Evolutionary conservation across 2,888 invertebrate species (phyloP).

Genomic region (Pimpla rufipes): DNA sequence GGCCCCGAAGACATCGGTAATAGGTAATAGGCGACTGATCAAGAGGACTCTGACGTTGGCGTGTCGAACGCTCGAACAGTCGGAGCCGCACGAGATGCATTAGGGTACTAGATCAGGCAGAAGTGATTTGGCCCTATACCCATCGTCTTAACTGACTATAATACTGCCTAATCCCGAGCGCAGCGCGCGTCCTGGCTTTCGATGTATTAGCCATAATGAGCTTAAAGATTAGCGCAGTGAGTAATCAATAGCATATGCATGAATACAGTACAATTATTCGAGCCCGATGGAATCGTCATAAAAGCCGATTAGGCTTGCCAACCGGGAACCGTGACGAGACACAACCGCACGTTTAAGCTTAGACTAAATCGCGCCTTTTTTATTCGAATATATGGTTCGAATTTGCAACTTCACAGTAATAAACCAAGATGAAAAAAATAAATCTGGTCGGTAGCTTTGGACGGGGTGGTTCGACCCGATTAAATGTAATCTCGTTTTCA

Average conservation of each 20-base stretch:
- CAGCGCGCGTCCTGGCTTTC: background rate
- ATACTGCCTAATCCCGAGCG: background rate
- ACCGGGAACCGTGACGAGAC: no score
- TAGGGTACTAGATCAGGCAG: background rate
- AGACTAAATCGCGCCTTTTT: no score
- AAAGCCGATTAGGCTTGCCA: no score
- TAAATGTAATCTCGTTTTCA: no score
- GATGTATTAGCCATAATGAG: background rate
- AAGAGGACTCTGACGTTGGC: background rate
- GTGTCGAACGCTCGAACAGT: background rate
- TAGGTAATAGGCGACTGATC: background rate
- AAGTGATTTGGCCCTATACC: background rate
- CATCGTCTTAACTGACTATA: background rate
- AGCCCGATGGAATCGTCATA: no score
- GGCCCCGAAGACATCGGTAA: background rate
- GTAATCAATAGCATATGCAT: background rate
- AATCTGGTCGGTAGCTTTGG: no score
- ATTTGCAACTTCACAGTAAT: no score
- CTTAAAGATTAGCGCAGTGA: background rate
- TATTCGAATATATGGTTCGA: no score
- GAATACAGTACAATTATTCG: background rate
- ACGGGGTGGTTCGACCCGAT: no score
- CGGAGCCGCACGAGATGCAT: background rate
- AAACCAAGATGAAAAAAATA: background rate
- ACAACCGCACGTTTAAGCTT: no score